Evolutionary conservation across 2,113 vertebrate species (phyloP), one percentile per base, ranked within the genome.

Genomic region (Nibea albiflora): DNA sequence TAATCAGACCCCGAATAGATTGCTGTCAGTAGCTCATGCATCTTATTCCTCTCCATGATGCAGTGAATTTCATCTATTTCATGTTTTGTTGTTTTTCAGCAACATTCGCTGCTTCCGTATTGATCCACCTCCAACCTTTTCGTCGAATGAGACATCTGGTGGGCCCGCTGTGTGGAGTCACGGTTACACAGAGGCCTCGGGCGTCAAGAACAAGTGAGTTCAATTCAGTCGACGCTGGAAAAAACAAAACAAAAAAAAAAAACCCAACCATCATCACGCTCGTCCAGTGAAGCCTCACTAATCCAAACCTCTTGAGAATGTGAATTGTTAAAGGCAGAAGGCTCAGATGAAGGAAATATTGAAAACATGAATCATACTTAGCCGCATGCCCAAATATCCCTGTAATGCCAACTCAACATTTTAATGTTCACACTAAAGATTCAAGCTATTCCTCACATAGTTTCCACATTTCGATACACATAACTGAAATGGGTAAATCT

Each of bases 31-130:
- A 8, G 1, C 12, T 65, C 44, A 35, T 15, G 16, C 16, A 35
- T 66, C 31, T 53, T 46, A 31, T 57, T 31, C 26, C 20, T 74
- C 7, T 4, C 28, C 5, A 20, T 16, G 11, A 28, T 28, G 50
- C 19, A 12, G 31, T 62, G 31, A 67, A 47, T 82, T 62, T 80
- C n/a, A 81, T 76, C 35, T n/a, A 4, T 56, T 53, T 76, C 39
- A 7, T 73, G 44, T 76, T 73, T 74, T 78, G 35, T 78, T 61
- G 66, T 76, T 78, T 94, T 80, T 81, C 88, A 99, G 98, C 89
- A 99, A 99, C 84, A 99, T 99, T 81, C 97, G 98, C 89, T 99
- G 97, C 91, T 99, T 99, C 93, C 98, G 95, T 87, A 97, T 99
- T 0, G 98, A 99, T 93, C 98, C 97, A 54, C 96, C 97, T 2